Base-by-base conservation (phyloP, 1,140 invertebrate genomes). In the Microplitis mediator region DNA sequence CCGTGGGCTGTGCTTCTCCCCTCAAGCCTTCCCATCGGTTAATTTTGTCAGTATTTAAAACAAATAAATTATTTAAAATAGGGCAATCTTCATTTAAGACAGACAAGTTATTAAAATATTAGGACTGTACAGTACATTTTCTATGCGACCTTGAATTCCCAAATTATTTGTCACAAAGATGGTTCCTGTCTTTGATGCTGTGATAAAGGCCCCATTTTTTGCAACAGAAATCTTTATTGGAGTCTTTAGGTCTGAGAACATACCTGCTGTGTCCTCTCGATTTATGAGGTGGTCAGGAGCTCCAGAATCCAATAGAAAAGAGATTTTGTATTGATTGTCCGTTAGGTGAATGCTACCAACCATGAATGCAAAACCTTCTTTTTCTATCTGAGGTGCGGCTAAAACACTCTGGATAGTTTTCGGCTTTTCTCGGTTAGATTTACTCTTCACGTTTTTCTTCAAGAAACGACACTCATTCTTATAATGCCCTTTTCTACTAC, bases 201-300 rank as follows among this genome's bases (percentile, higher is more conserved):
- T 67, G 63, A 82, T 76, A 65, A 76, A 80, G 5, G 66, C 14
- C 8, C 58, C 74, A 71, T 77, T 73, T 70, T 82, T 81, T 54
- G 81, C 79, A 3, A 82, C 70, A 13, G 72, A 70, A 14, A 74
- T 76, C 45, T 73, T 75, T 68, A 77, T 71, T 52, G 71, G 54
- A 4, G 23, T 8, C 4, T 73, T 3, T 23, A 73, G 32, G 9
- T 52, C 64, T 3, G 8, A 8, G 51, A 71, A 78, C 52, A 72
- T 78, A 5, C 36, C 11, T 58, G 78, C 76, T 34, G 80, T 68
- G 58, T 78, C 74, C 2, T 79, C 75, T 31, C 78, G 74, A 31
- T 83, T 83, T 9, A 82, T 77, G 6, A 80, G 45, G 56, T 84
- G 79, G 11, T 77, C 68, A 5, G 71, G 72, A 11, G 70, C 66